Evolutionary conservation across 2,113 vertebrate species (phyloP), one percentile per base, ranked within the genome.

Genomic region (Tauraco erythrolophus): DNA sequence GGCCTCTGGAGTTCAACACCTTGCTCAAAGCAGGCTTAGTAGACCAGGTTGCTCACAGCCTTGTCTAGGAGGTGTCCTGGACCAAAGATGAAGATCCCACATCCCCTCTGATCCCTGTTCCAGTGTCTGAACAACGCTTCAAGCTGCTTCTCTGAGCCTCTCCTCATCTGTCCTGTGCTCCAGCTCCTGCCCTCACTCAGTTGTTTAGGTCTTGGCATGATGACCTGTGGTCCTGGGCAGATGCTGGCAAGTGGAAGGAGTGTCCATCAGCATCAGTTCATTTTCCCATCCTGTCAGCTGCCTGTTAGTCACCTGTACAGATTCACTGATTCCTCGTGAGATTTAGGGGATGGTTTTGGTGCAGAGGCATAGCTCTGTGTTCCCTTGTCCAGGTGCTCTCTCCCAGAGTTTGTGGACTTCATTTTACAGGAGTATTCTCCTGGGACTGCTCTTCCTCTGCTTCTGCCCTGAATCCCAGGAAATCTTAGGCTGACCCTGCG

Each of bases 81-180:
- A 62, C 13, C 33, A 69, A 43, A 25, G 41, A 35, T 57, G 53
- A 31, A 61, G 53, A 89, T 50, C 12, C 14, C 19, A 37, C 30
- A 28, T 18, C 19, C 50, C 48, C 25, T 77, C 64, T 53, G 37
- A 56, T 53, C 69, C 33, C 22, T 62, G 10, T 68, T 76, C 22
- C 30, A 6, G 37, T 68, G 54, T 21, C 51, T 54, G 56, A 84
- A 64, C 24, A 41, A 30, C 24, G 3, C 31, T 62, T 80, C 41
- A 61, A 4, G 6, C 25, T 37, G 22, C 48, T 82, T 45, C 46
- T 39, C 43, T n/a, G 28, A 41, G 31, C 16, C 7, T 64, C 27
- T 69, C 30, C 31, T 58, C 3, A 3, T 15, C 50, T 3, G 1
- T 25, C 30, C 30, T 0, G 0, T 89, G 54, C 37, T 69, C 28